These are phyloP conservation scores for Daktulosphaira vitifoliae DNA, from an alignment of 1,140 invertebrate species.

Conservation along the genomic window DNA sequence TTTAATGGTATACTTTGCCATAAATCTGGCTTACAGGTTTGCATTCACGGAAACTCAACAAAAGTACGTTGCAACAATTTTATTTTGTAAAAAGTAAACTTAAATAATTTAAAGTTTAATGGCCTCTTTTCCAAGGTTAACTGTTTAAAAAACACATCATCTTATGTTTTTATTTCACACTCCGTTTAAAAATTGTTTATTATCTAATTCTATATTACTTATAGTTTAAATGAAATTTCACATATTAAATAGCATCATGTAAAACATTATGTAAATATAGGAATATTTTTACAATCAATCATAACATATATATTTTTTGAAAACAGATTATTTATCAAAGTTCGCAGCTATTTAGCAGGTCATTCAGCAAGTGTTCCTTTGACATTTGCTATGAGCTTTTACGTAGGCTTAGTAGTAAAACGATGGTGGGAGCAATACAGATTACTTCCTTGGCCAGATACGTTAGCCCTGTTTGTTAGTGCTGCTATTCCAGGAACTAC, in stretches of 20 bases:
- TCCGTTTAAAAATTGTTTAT: background rate
- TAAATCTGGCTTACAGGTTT: conserved; percentile 83
- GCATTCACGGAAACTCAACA: conserved; percentile 70
- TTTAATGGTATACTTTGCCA: conserved; percentile 71
- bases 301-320: too few relatives aligned
- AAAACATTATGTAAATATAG: too few relatives aligned
- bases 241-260: too few relatives aligned
- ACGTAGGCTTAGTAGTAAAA: conserved; percentile 81
- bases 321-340: conserved; percentile 70
- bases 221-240: too few relatives aligned
- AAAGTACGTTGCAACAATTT: conserved; percentile 57
- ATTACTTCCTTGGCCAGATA: conserved; percentile 83
- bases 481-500: conserved; percentile 74
- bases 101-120: too few relatives aligned
- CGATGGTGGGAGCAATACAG: conserved; percentile 90
- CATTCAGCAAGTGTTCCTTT: conserved; percentile 79
- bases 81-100: too few relatives aligned
- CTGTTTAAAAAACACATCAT: too few relatives aligned
- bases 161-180: too few relatives aligned
- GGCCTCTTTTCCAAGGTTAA: too few relatives aligned
- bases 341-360: conserved; percentile 67
- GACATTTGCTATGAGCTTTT: conserved; percentile 90
- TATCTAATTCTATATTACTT: too few relatives aligned
- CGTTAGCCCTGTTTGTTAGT: conserved; percentile 77
- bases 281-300: too few relatives aligned